Evolutionary conservation across 2,797 vertebrate species (phyloP).

Genomic region (Potorous gilbertii): DNA sequence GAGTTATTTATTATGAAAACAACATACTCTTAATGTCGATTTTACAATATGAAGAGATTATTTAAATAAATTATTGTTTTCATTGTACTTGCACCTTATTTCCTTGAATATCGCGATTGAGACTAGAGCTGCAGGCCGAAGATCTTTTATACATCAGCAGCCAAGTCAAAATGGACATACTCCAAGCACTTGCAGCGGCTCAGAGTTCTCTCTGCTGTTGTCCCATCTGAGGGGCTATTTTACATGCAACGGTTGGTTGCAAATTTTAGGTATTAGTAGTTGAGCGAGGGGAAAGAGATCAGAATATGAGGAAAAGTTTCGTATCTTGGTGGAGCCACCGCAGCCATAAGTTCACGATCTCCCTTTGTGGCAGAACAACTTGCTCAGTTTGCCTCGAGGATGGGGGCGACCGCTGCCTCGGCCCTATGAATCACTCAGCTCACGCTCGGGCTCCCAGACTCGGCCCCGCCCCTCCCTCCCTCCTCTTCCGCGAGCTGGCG

Average conservation of each 20-base stretch:
- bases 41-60: conserved; percentile 93
- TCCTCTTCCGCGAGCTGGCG: conserved; percentile 82
- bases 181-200: background rate
- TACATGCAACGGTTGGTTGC: background rate
- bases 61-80: conserved; percentile 99
- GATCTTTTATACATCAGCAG: background rate
- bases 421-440: conserved; percentile 79
- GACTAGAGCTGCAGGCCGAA: background rate
- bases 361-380: conserved; percentile 2
- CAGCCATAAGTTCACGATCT: conserved; percentile 8
- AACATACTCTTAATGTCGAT: conserved; percentile 90
- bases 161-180: background rate
- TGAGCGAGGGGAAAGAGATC: background rate
- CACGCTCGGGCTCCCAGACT: conserved; percentile 69
- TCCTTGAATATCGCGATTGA: conserved; percentile 47
- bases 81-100: conserved; percentile 83
- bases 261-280: background rate
- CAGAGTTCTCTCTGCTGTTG: background rate
- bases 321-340: background rate
- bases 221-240: background rate
- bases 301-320: background rate
- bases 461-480: conserved; percentile 69
- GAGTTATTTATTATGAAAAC: conserved; percentile 93
- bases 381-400: background rate
- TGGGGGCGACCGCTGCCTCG: background rate